Conservation (phyloP, 2,113 vertebrate genomes). For the Seriola aureovittata region DNA sequence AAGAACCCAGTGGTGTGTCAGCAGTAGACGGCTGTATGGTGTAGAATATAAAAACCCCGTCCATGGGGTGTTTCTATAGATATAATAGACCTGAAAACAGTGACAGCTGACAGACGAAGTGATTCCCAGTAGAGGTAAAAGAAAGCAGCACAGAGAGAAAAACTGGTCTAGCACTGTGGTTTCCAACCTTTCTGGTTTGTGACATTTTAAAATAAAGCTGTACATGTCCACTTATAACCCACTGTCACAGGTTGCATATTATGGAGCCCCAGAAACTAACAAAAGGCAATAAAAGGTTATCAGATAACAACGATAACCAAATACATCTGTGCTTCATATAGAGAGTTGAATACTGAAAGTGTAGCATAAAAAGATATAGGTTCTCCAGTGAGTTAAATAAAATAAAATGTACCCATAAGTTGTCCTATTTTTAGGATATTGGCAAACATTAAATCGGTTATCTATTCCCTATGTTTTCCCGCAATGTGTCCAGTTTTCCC, state of each 20-base stretch:
- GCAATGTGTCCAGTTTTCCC: background rate
- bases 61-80: constrained; percentile 2
- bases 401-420: no score
- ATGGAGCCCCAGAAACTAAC: background rate
- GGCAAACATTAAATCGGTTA: background rate
- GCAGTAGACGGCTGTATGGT: background rate
- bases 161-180: background rate
- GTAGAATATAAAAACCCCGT: constrained; percentile 12
- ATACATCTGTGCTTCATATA: background rate
- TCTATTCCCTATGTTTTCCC: no score
- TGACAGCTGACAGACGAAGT: background rate
- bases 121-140: constrained; percentile 11
- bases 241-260: background rate
- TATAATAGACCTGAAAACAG: constrained; percentile 6
- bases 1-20: background rate
- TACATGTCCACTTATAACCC: background rate
- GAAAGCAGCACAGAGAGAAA: background rate
- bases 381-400: no score
- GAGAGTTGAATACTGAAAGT: background rate
- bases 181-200: background rate
- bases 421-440: background rate
- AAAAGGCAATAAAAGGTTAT: background rate
- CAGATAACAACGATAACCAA: background rate
- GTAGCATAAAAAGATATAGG: background rate
- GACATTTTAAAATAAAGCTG: background rate